Conservation (phyloP, 2,888 invertebrate genomes). For the Stenodera caucasica region DNA sequence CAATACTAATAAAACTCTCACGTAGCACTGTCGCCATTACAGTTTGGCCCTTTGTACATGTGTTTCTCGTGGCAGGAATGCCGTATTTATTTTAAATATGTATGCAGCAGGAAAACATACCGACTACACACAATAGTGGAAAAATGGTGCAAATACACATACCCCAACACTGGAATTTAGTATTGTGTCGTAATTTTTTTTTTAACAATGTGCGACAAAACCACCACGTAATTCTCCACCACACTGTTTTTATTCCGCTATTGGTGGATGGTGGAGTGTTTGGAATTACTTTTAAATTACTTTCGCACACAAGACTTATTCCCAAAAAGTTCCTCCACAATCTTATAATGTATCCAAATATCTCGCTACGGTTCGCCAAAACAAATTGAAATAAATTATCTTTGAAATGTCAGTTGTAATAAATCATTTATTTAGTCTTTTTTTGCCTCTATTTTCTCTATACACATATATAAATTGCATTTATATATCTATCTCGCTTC, state of each 20-base stretch:
- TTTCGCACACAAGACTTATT: conserved; percentile 23
- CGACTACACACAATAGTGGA: too few species aligned
- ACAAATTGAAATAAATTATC: conserved; percentile 40
- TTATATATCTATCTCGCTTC: not conserved
- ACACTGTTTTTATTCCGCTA: conserved; percentile 29
- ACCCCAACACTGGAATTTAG: too few species aligned
- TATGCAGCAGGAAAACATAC: conserved; percentile 34
- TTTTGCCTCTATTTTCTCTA: not conserved
- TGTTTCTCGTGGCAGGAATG: conserved; percentile 39
- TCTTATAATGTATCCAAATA: too few species aligned
- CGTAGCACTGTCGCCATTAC: conserved; percentile 44
- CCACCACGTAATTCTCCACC: conserved; percentile 2
- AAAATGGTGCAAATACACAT: too few species aligned
- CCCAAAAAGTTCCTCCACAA: too few species aligned
- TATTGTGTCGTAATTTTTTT: not conserved
- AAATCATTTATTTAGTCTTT: conserved; percentile 31
- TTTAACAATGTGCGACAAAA: conserved; percentile 15
- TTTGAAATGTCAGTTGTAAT: conserved; percentile 33
- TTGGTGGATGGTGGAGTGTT: conserved; percentile 31
- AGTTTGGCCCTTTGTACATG: conserved; percentile 39
- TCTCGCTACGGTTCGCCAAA: too few species aligned
- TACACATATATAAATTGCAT: conserved; percentile 3
- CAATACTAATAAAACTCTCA: conserved; percentile 50
- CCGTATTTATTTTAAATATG: conserved; percentile 48
- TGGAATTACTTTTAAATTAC: conserved; percentile 41